Conservation (phyloP, 2,797 vertebrate genomes). For the Enteromius mattozi region DNA sequence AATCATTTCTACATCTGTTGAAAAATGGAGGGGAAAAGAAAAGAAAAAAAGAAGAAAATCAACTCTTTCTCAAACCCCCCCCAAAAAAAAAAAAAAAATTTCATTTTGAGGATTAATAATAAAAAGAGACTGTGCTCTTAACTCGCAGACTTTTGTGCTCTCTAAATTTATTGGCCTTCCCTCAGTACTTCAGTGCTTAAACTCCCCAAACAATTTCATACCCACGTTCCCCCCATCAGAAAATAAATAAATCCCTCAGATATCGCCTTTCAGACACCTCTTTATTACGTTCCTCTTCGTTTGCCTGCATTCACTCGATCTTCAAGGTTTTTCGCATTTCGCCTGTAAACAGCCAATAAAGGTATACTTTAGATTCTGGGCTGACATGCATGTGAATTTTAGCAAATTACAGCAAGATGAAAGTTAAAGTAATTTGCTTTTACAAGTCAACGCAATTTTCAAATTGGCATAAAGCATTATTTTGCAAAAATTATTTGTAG, state of each 20-base stretch:
- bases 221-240: constrained; percentile 58
- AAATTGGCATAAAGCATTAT: neutral
- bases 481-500: neutral
- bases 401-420: neutral
- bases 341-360: constrained; percentile 55
- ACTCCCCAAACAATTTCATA: constrained; percentile 70
- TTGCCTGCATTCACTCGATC: constrained; percentile 59
- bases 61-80: constrained; percentile 51
- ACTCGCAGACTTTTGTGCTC: constrained; percentile 69
- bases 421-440: neutral
- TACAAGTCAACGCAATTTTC: neutral
- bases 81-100: constrained; percentile 58
- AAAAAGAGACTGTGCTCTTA: constrained; percentile 67
- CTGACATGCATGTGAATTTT: neutral
- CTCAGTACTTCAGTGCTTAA: constrained; percentile 66
- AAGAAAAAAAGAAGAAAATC: constrained; percentile 69
- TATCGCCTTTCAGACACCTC: constrained; percentile 75
- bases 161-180: constrained; percentile 72
- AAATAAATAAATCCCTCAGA: constrained; percentile 82
- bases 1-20: constrained; percentile 85
- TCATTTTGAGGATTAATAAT: constrained; percentile 81
- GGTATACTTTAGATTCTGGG: constrained; percentile 14
- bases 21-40: constrained; percentile 77
- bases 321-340: constrained; percentile 57
- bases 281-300: constrained; percentile 67